Conservation (phyloP, 2,888 invertebrate genomes). For the Smittia aterrima region DNA sequence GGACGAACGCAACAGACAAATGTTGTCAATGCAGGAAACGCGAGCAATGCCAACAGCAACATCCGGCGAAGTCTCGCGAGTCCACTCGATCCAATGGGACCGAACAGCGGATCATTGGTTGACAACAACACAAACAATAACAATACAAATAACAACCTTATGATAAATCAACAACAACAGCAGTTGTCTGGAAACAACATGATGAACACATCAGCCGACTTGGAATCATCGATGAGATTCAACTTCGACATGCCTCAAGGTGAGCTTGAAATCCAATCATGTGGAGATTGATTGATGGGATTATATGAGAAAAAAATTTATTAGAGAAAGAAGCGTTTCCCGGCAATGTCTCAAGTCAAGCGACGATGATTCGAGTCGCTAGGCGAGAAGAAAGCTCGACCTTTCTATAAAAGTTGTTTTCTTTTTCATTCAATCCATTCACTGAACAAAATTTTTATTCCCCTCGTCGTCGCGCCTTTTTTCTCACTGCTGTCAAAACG, state of each 20-base stretch:
- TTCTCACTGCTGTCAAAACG: conserved; percentile 14
- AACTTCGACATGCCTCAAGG: conserved; percentile 50
- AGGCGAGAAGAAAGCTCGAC: not conserved
- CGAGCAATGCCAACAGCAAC: conserved; percentile 43
- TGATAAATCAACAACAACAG: conserved; percentile 44
- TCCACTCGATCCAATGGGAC: conserved; percentile 47
- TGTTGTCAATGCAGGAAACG: conserved; percentile 54
- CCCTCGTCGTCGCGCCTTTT: not conserved
- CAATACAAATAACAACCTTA: conserved; percentile 44
- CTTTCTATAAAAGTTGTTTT: not conserved
- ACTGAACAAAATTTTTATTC: conserved; percentile 15
- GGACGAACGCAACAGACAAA: conserved; percentile 57
- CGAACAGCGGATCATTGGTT: conserved; percentile 42
- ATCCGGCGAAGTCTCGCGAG: conserved; percentile 52
- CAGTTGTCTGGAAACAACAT: conserved; percentile 47
- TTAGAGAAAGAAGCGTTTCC: not conserved
- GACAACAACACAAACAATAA: conserved; percentile 44
- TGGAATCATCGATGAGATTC: conserved; percentile 52
- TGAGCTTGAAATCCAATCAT: conserved; percentile 47
- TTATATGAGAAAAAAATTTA: not conserved
- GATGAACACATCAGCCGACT: conserved; percentile 49
- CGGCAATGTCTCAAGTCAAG: not conserved
- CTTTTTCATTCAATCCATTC: not conserved
- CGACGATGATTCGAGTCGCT: no score
- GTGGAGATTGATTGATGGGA: not conserved